Percentiles rank a stretch among this genome's conserved stretches.
Evolutionary conservation across 1,140 invertebrate species (phyloP).

Genomic region (Drosophila triauraria): DNA sequence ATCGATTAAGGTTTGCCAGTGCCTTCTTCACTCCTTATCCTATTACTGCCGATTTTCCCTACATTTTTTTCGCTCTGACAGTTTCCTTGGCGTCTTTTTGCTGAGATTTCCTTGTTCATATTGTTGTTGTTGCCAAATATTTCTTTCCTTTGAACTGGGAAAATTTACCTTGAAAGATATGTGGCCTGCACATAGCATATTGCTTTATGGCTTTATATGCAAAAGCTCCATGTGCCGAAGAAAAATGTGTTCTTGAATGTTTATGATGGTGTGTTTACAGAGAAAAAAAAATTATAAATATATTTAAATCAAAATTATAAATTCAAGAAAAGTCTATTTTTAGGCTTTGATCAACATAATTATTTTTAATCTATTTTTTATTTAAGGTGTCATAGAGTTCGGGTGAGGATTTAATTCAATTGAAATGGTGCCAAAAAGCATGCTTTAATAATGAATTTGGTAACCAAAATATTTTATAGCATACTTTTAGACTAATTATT

Average conservation of each 20-base stretch:
- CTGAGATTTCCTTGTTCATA: conserved; percentile 15
- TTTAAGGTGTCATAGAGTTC: no score
- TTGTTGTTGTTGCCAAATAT: conserved; percentile 37
- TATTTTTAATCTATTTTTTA: no score
- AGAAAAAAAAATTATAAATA: background rate
- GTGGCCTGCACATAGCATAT: conserved; percentile 29
- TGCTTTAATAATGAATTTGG: background rate
- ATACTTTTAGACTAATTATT: no score
- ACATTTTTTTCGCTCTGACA: conserved; percentile 25
- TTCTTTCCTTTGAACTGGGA: conserved; percentile 63
- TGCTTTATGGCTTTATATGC: conserved; percentile 5
- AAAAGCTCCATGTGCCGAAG: conserved; percentile 5
- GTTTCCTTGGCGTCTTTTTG: conserved; percentile 13
- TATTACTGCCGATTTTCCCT: conserved; percentile 8
- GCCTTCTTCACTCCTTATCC: conserved; percentile 6
- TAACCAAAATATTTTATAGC: background rate
- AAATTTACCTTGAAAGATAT: conserved; percentile 56
- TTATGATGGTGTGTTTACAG: conserved; percentile 4
- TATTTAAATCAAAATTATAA: no score
- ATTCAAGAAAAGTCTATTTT: no score
- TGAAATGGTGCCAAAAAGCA: background rate
- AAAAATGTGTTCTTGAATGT: conserved; percentile 5
- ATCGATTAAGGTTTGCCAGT: conserved; percentile 15
- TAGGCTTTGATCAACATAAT: no score
- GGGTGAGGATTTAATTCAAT: background rate